Conservation (phyloP, 1,140 invertebrate genomes). For the Solen grandis region DNA sequence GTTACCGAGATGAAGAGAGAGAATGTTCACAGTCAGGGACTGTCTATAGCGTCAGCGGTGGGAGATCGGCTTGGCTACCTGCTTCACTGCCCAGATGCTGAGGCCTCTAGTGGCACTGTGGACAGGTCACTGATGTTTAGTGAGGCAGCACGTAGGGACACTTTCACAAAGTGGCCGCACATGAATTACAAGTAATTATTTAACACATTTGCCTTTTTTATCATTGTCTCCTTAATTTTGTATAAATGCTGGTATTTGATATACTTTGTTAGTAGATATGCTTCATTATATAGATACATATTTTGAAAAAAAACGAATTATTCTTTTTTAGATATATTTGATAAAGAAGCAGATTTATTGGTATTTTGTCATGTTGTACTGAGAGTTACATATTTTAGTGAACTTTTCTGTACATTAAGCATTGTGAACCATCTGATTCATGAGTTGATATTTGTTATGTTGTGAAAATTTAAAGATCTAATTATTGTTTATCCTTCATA, state of each 20-base stretch:
- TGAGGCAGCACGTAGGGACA: slow-evolving; percentile 92
- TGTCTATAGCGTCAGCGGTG: slow-evolving; percentile 93
- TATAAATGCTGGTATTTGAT: too few relatives aligned
- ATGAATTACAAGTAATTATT: slow-evolving; percentile 95
- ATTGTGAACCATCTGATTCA: neutral
- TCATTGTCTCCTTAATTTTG: too few relatives aligned
- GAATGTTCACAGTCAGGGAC: slow-evolving; percentile 90
- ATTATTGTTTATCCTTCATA: too few relatives aligned
- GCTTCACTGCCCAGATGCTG: slow-evolving; percentile 76
- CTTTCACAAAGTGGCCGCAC: slow-evolving; percentile 96
- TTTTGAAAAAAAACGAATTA: neutral
- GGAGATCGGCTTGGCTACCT: slow-evolving; percentile 92
- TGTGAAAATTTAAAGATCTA: too few relatives aligned
- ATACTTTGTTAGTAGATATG: neutral
- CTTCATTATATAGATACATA: neutral
- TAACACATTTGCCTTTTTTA: too few relatives aligned
- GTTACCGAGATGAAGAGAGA: slow-evolving; percentile 91
- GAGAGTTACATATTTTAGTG: too few relatives aligned
- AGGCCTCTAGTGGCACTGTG: slow-evolving; percentile 64
- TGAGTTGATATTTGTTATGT: slow-evolving; percentile 59
- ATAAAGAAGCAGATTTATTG: too few relatives aligned
- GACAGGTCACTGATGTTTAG: slow-evolving; percentile 88
- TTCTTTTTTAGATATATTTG: neutral
- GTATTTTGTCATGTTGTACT: too few relatives aligned
- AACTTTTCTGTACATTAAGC: neutral